These are phyloP conservation scores for Drosophila emarginata DNA, from an alignment of 2,888 invertebrate genomes.

Conservation along the genomic window DNA sequence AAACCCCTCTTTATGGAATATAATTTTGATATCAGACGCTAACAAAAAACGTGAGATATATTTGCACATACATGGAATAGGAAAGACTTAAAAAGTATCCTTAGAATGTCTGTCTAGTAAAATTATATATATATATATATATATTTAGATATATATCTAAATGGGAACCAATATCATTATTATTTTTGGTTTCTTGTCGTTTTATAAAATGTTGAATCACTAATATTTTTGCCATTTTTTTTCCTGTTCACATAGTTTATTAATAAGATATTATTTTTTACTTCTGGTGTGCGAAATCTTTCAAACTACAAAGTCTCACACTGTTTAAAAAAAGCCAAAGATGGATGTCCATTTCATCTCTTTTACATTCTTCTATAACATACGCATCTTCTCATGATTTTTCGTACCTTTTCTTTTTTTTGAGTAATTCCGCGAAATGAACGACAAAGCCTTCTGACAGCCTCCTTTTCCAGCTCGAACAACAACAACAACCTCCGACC, in stretches of 20 bases:
- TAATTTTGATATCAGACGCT: background rate
- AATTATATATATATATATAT: no score
- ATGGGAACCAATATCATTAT: no score
- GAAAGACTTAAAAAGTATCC: background rate
- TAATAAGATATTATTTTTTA: no score
- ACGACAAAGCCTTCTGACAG: constrained; percentile 36
- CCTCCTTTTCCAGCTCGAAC: constrained; percentile 28
- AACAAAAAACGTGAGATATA: background rate
- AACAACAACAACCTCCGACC: constrained; percentile 22
- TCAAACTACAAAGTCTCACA: constrained; percentile 7
- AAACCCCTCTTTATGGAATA: no score
- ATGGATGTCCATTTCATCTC: constrained; percentile 33
- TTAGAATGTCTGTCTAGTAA: no score
- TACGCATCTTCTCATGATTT: constrained; percentile 42
- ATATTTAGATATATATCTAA: no score
- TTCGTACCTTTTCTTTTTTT: constrained; percentile 35
- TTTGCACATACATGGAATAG: background rate
- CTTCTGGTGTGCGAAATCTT: constrained; percentile 41
- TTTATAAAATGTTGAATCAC: no score
- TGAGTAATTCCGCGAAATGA: constrained; percentile 70
- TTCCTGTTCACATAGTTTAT: background rate
- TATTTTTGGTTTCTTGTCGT: no score
- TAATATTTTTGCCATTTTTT: background rate
- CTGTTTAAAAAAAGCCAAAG: background rate
- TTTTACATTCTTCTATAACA: constrained; percentile 13